Base-by-base conservation (phyloP, 2,888 invertebrate genomes). In the Colletes collaris region DNA sequence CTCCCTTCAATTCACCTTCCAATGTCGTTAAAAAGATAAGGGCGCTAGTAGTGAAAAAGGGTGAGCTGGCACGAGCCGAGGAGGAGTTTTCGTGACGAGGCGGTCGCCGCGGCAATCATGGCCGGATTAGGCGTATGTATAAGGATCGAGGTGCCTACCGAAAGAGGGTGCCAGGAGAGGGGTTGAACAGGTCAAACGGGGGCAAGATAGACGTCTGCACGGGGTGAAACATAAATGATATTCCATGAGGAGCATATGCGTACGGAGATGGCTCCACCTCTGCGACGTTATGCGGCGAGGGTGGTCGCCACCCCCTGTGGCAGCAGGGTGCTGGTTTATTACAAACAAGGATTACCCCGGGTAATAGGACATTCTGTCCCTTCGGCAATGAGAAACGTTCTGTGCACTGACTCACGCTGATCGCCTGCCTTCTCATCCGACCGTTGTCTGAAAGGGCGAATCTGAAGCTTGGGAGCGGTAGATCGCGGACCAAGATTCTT, bases 311-410 rank as follows among this genome's bases (percentile, higher is more conserved):
- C 81, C 87, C 81, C 74, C 79, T 77, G 27, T 85, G 87, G 87
- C 91, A 90, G 91, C 90, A 85, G 92, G 91, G 90, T 86, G 90
- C 90, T 91, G 90, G 91, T 92, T 93, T 92, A 93, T 93, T 93
- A 90, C 92, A 92, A 92, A 92, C 92, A 92, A 89, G 92, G 92
- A 93, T 93, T 93, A 93, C 91, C 90, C 37, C 86, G 88, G 89
- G 88, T 91, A 92, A 92, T 92, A 91, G 91, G 91, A 92, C 91
- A 89, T 87, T 91, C 90, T 88, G 88, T 88, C 90, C 89, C 88
- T 90, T 89, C 84, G 82, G 65, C 85, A 86, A 76, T 79, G 84
- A 84, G 84, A 86, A 27, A 84, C 81, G 70, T 69, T 59, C 72
- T 69, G 69, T 76, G 75, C 85, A 89, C 88, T 90, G 90, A 90